Evolutionary conservation across 2,888 invertebrate genomes (phyloP).

Genomic region (Micoletzkya japonica): DNA sequence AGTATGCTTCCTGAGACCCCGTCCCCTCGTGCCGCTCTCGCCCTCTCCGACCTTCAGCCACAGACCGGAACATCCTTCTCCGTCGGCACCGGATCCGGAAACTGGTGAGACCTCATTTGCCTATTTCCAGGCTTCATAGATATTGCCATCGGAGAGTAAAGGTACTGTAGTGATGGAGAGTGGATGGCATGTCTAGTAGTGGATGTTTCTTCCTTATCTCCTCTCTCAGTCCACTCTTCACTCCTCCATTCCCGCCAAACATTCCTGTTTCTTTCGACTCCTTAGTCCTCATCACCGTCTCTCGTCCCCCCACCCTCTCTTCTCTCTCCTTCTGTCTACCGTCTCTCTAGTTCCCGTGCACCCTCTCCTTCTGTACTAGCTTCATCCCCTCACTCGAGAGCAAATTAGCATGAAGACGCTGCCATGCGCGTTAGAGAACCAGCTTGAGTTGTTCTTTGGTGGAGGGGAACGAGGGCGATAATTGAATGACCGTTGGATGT

Average conservation of each 20-base stretch:
- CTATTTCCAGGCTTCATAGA: too few species aligned
- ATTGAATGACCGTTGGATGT: slow-evolving; percentile 17
- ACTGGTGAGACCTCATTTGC: slow-evolving; percentile 43
- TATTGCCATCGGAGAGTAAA: too few species aligned
- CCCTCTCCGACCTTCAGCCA: slow-evolving; percentile 61
- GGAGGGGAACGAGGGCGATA: slow-evolving; percentile 2
- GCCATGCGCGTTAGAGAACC: too few species aligned
- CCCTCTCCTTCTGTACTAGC: not conserved
- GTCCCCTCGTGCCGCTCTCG: slow-evolving; percentile 62
- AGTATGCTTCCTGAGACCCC: slow-evolving; percentile 61
- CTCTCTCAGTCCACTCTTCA: not conserved
- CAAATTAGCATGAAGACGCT: too few species aligned
- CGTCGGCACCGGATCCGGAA: slow-evolving; percentile 49
- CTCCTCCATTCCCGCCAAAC: not conserved
- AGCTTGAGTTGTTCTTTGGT: not conserved
- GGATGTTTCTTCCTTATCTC: not conserved
- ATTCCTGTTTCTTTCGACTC: not conserved
- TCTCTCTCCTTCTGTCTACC: not conserved
- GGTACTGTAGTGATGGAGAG: not conserved
- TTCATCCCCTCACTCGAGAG: not conserved
- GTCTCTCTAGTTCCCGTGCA: not conserved
- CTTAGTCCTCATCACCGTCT: slow-evolving; percentile 1
- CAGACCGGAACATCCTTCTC: slow-evolving; percentile 51
- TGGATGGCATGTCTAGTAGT: not conserved
- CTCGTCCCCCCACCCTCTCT: not conserved